phyloP scores from a whole-genome alignment of 2,113 vertebrate species.

The Campylomormyrus numenius region DNA sequence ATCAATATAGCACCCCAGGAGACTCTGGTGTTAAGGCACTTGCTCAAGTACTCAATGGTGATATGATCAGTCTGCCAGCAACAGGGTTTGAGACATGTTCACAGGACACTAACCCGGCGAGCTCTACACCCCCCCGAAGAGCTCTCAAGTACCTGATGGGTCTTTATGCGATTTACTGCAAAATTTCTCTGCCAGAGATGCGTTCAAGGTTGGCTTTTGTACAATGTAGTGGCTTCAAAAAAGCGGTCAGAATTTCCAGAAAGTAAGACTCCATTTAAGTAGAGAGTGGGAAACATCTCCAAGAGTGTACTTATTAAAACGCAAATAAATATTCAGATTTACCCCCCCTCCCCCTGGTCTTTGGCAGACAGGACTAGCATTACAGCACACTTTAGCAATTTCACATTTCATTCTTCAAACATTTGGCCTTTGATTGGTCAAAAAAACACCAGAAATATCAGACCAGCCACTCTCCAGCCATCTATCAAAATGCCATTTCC shows the following conservation, averaged over 20 bases:
- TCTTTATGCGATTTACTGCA: neutral
- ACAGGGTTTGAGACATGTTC: neutral
- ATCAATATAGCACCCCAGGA: neutral
- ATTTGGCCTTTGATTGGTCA: neutral
- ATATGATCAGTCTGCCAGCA: neutral
- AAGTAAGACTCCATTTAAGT: neutral
- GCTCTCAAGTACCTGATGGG: neutral
- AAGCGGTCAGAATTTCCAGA: neutral
- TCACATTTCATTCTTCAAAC: neutral
- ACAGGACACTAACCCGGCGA: neutral
- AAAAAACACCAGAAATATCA: conserved; percentile 7
- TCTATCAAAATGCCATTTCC: neutral
- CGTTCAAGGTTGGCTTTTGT: neutral
- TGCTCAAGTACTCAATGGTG: neutral
- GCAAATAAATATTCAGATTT: neutral
- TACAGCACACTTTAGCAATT: neutral
- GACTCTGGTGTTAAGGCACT: neutral
- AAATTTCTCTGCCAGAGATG: neutral
- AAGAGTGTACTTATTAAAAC: neutral
- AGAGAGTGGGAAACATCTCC: neutral
- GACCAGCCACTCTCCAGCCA: neutral
- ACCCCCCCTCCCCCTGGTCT: neutral
- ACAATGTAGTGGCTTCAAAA: neutral
- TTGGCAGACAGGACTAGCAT: neutral
- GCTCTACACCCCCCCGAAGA: neutral